These are phyloP conservation scores for Muscicapa striata DNA, from an alignment of 2,797 vertebrate species.

Conservation along the genomic window DNA sequence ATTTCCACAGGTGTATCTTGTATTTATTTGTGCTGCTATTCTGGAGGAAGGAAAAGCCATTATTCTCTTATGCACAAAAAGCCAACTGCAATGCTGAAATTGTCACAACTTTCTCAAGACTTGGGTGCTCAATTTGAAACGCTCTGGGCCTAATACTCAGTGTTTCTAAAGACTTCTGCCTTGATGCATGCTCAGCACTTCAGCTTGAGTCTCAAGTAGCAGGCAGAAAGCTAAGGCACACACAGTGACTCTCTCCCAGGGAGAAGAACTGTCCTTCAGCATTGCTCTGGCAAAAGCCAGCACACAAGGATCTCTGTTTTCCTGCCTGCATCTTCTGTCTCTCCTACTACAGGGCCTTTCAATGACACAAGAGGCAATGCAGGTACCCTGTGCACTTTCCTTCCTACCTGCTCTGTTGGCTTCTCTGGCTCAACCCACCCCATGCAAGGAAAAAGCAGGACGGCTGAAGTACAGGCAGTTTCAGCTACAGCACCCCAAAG, in stretches of 20 bases:
- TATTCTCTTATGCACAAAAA: neutral
- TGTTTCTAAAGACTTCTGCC: neutral
- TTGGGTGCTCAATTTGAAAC: neutral
- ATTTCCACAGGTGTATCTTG: neutral
- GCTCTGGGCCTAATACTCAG: neutral
- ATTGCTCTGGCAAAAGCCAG: neutral
- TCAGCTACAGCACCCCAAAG: neutral
- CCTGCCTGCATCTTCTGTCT: neutral
- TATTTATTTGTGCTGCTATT: neutral
- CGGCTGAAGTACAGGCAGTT: neutral
- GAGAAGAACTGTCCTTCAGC: neutral
- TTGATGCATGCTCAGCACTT: neutral
- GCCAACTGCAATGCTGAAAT: neutral
- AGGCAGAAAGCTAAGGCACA: neutral
- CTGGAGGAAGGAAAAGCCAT: neutral
- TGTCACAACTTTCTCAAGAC: neutral
- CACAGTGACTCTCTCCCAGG: neutral
- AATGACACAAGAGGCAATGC: neutral
- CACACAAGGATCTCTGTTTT: neutral
- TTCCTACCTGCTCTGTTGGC: neutral
- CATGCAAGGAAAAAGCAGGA: neutral
- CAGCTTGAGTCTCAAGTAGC: neutral
- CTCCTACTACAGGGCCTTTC: neutral
- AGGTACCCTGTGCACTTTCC: neutral
- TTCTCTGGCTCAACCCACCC: neutral